A percentile compares a stretch with the other conserved stretches of the same genome.
phyloP scores from a whole-genome alignment of 2,113 vertebrate genomes.

The Brienomyrus longianalis region DNA sequence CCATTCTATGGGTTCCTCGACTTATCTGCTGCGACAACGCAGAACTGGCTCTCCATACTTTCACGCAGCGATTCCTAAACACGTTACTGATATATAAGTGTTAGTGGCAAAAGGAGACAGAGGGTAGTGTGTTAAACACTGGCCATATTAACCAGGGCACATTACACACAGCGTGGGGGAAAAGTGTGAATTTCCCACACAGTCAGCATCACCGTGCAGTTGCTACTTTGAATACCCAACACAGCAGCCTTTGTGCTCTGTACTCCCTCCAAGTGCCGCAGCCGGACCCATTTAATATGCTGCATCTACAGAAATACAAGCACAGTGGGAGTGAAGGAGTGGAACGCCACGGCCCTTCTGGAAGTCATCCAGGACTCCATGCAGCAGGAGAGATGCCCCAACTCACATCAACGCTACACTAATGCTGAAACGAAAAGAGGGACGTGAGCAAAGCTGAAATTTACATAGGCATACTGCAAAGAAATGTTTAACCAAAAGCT shows the following conservation, averaged over 20 bases:
- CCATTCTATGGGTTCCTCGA: background rate
- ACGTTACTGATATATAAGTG: background rate
- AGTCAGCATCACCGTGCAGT: background rate
- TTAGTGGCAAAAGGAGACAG: background rate
- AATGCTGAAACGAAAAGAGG: background rate
- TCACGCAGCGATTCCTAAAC: background rate
- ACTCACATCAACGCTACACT: background rate
- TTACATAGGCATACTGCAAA: background rate
- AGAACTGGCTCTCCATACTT: background rate
- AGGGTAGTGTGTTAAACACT: background rate
- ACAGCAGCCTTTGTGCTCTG: background rate
- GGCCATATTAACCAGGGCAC: background rate
- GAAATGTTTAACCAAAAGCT: background rate
- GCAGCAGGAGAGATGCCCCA: background rate
- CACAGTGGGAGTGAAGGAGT: background rate
- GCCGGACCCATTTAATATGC: background rate
- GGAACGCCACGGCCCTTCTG: background rate
- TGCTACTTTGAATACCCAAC: conserved; percentile 10
- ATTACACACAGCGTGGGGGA: background rate
- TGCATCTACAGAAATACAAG: background rate
- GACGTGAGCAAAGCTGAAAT: background rate
- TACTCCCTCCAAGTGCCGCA: background rate
- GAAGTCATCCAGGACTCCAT: background rate
- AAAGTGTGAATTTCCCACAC: background rate
- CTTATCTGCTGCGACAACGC: background rate